Evolutionary conservation across 2,113 vertebrate species (phyloP).

Genomic region (Lampris incognitus): DNA sequence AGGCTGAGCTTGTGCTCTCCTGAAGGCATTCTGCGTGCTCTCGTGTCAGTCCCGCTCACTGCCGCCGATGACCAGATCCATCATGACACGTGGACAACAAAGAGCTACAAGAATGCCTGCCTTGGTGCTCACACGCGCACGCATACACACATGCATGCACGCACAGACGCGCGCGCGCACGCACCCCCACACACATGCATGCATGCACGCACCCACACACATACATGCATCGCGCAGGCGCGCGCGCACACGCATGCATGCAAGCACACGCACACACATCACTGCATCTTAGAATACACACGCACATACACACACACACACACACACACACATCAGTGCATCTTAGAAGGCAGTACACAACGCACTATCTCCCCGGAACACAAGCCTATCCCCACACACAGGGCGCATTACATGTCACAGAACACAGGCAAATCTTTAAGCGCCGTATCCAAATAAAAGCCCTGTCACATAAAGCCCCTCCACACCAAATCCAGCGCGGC

Average conservation of each 20-base stretch:
- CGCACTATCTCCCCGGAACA: conserved; percentile 74
- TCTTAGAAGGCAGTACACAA: conserved; percentile 45
- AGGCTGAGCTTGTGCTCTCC: conserved; percentile 75
- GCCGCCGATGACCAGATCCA: conserved; percentile 76
- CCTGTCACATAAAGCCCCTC: conserved; percentile 62
- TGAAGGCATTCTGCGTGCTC: conserved; percentile 71
- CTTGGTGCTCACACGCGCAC: conserved; percentile 21
- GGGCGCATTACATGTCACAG: conserved; percentile 75
- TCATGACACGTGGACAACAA: conserved; percentile 81
- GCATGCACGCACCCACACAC: too few relatives aligned
- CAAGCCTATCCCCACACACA: conserved; percentile 60
- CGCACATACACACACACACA: background rate
- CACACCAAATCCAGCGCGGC: conserved; percentile 65
- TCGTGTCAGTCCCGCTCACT: conserved; percentile 74
- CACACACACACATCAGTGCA: conserved; percentile 32
- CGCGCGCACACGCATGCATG: too few relatives aligned
- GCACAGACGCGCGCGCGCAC: conserved; percentile 4
- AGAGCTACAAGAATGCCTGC: conserved; percentile 71
- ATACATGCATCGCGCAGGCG: too few relatives aligned
- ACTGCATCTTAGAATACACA: too few relatives aligned
- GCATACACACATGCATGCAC: conserved; percentile 4
- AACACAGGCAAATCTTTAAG: conserved; percentile 77
- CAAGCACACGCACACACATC: too few relatives aligned
- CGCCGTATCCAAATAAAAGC: conserved; percentile 67
- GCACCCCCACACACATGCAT: background rate